A percentile compares a stretch with the other conserved stretches of the same genome.
Conservation (phyloP, 2,113 vertebrate species). For the Gallinago undulata region DNA sequence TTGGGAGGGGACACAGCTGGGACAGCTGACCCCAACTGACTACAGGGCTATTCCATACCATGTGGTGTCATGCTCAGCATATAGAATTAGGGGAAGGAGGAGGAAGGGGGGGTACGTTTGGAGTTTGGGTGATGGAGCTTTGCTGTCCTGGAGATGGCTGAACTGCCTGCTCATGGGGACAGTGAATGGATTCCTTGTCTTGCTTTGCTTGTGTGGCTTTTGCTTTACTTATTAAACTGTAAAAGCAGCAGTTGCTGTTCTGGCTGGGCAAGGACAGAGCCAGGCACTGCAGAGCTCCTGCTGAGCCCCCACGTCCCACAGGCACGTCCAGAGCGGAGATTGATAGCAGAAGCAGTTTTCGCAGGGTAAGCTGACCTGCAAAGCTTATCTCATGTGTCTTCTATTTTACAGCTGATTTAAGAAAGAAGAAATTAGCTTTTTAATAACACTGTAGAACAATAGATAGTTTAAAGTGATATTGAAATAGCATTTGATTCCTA, state of each 20-base stretch:
- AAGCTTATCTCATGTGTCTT: not conserved
- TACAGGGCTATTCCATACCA: not conserved
- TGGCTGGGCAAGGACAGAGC: not conserved
- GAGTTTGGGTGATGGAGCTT: not conserved
- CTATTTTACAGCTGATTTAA: not conserved
- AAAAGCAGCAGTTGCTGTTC: not conserved
- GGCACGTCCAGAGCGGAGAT: not conserved
- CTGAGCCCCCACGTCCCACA: not conserved
- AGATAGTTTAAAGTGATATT: not conserved
- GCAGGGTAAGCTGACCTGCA: not conserved
- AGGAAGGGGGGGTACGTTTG: not conserved
- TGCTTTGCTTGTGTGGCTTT: not conserved
- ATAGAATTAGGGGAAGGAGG: not conserved
- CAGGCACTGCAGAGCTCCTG: not conserved
- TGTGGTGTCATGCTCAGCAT: not conserved
- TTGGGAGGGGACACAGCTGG: not conserved
- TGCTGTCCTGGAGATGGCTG: not conserved
- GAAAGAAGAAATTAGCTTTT: not conserved
- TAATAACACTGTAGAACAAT: not conserved
- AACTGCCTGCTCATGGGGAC: not conserved
- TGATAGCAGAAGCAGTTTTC: not conserved
- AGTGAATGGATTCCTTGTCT: not conserved
- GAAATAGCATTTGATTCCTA: not conserved
- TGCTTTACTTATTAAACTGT: not conserved
- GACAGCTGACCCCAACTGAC: not conserved